Percentiles rank a stretch among this genome's conserved stretches.
phyloP scores from a whole-genome alignment of 2,888 invertebrate genomes.

The Drosophila parthenogenetica region DNA sequence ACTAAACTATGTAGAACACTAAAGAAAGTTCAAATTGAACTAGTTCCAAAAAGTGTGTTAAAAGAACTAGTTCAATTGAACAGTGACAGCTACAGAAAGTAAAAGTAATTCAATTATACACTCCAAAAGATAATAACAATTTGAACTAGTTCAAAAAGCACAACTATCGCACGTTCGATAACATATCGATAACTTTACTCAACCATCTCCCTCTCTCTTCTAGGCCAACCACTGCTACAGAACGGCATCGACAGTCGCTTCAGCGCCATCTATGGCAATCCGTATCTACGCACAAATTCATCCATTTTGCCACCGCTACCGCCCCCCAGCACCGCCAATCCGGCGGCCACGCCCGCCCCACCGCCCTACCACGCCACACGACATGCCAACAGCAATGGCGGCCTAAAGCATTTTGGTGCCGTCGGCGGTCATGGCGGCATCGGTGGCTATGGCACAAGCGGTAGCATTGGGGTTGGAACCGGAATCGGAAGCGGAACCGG shows the following conservation, averaged over 20 bases:
- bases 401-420: conserved; percentile 69
- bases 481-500: background rate
- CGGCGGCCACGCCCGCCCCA: conserved; percentile 92
- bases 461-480: conserved; percentile 17
- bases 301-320: conserved; percentile 86
- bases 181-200: conserved; percentile 5
- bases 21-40: too few relatives aligned
- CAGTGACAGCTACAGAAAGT: too few relatives aligned
- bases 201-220: background rate
- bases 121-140: background rate
- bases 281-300: conserved; percentile 91
- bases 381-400: conserved; percentile 78
- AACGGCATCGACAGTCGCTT: conserved; percentile 87
- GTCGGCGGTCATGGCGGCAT: conserved; percentile 28
- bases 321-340: conserved; percentile 89
- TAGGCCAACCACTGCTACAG: conserved; percentile 84
- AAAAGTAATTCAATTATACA: too few relatives aligned
- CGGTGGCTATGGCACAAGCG: conserved; percentile 25
- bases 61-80: too few relatives aligned
- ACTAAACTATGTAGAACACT: too few relatives aligned
- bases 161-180: background rate
- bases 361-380: conserved; percentile 89
- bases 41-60: too few relatives aligned
- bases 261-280: conserved; percentile 95
- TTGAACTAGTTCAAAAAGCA: background rate